phyloP scores from a whole-genome alignment of 2,113 vertebrate genomes.

The Hipposideros armiger region DNA sequence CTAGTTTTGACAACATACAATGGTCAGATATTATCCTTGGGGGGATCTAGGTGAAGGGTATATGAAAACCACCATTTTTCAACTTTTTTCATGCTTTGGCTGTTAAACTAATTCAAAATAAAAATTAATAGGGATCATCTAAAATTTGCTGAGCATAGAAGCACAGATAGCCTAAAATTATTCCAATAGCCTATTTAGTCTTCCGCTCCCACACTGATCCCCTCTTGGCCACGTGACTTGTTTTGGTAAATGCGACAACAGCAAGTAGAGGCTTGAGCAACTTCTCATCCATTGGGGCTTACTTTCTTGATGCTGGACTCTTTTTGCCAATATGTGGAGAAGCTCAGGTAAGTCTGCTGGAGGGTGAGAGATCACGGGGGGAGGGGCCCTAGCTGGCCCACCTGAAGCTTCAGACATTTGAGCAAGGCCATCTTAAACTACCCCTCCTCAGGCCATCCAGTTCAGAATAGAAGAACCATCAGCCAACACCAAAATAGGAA shows the following conservation, averaged over 20 bases:
- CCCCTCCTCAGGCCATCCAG: not conserved
- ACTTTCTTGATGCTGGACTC: not conserved
- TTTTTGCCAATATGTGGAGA: not conserved
- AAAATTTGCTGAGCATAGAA: not conserved
- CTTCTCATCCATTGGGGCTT: not conserved
- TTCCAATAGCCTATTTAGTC: not conserved
- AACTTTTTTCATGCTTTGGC: not conserved
- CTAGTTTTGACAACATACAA: not conserved
- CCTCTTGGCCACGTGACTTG: not conserved
- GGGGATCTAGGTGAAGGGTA: not conserved
- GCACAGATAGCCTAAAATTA: not conserved
- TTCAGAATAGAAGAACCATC: not conserved
- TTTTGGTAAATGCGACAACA: not conserved
- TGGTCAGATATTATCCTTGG: not conserved
- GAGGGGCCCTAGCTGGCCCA: not conserved
- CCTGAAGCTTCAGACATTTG: not conserved
- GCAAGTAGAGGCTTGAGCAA: not conserved
- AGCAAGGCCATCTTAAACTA: not conserved
- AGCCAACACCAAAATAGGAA: not conserved
- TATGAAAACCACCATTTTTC: not conserved
- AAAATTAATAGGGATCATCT: not conserved
- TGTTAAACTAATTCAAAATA: constrained; percentile 38
- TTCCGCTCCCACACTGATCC: not conserved
- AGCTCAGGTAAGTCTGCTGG: not conserved
- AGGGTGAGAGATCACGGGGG: not conserved